A percentile compares a stretch with the other conserved stretches of the same genome.
phyloP scores from a whole-genome alignment of 2,888 invertebrate genomes.

The Mimachlamys varia region DNA sequence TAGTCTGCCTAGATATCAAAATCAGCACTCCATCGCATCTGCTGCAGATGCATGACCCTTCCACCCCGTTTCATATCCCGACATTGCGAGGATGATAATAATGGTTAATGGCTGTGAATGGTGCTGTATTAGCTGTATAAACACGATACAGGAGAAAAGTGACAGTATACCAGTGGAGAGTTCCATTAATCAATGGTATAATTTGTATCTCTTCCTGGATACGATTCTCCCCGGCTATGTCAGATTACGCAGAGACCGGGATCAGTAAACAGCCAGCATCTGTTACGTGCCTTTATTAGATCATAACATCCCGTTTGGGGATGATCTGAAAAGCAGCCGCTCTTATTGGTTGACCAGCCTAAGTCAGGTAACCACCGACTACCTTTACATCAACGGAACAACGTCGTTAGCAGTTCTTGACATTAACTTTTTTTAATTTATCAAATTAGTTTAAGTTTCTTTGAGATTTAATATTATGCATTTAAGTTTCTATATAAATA shows the following conservation, averaged over 20 bases:
- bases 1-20: too few relatives aligned
- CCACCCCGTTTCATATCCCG: background rate
- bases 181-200: background rate
- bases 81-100: background rate
- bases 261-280: background rate
- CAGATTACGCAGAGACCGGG: background rate
- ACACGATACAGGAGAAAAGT: background rate
- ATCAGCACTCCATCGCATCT: background rate
- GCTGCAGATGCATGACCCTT: background rate
- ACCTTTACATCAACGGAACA: background rate
- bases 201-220: slow-evolving; percentile 26
- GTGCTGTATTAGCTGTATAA: background rate
- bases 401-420: background rate
- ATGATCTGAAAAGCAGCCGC: background rate
- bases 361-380: background rate
- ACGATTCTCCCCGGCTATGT: background rate
- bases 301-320: background rate
- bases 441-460: background rate
- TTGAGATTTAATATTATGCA: background rate
- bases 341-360: background rate
- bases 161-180: background rate
- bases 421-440: background rate
- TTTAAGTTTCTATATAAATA: background rate
- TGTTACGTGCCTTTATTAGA: background rate
- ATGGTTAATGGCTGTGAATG: background rate